Conservation (phyloP, 1,140 invertebrate genomes). For the Brachionus paranguensis region DNA sequence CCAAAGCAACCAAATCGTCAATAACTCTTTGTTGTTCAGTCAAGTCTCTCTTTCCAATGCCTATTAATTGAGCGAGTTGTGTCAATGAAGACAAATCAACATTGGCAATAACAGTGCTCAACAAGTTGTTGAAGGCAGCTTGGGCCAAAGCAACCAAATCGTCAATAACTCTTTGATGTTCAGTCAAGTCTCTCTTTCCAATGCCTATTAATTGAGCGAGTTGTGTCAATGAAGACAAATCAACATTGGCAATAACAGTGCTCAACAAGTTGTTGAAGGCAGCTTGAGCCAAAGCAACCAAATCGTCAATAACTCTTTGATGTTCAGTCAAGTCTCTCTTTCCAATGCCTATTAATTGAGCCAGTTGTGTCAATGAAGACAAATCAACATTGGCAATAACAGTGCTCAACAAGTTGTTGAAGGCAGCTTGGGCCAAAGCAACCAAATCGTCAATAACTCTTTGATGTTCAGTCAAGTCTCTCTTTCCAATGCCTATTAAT, state of each 20-base stretch:
- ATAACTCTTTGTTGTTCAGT: not conserved
- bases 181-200: not conserved
- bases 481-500: not conserved
- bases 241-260: not conserved
- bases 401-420: not conserved
- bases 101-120: not conserved
- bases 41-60: not conserved
- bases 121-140: not conserved
- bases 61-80: not conserved
- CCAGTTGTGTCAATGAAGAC: not conserved
- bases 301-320: not conserved
- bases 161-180: not conserved
- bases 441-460: not conserved
- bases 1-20: not conserved
- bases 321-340: not conserved
- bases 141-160: not conserved
- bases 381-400: constrained; percentile 17
- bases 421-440: not conserved
- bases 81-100: not conserved
- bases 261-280: not conserved
- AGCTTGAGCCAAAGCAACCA: not conserved
- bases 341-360: not conserved
- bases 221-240: not conserved
- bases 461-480: not conserved
- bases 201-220: not conserved